Evolutionary conservation across 2,888 invertebrate genomes (phyloP), one percentile per base, ranked within the genome.

Genomic region (Drosophila pegasa): DNA sequence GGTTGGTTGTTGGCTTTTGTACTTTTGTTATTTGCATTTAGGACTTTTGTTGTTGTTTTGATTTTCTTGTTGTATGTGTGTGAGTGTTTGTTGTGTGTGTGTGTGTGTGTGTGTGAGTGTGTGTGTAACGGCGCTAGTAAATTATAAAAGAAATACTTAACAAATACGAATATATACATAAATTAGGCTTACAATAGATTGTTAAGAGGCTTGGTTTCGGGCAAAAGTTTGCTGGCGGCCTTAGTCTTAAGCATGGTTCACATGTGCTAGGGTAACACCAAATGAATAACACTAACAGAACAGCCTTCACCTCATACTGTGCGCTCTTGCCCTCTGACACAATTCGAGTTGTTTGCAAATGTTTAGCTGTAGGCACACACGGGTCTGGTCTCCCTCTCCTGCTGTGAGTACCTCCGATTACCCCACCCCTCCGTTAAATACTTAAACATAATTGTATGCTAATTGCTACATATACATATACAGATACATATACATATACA

Each of bases 1-100:
- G 86, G 86, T 87, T 88, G 87, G 87, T 84, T 87, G 87, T 87
- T 88, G 85, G 88, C 88, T 87, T 86, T 87, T 86, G 78, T 89
- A 84, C 77, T 86, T 88, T 87, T 79, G 74, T 88, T 87, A 75
- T 79, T 86, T 88, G 81, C 81, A 76, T 88, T 74, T 87, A 87
- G 85, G 85, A 85, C 84, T 88, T 87, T 72, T 82, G 85, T 79
- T 71, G 59, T 68, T 41, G 31, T 41, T 54, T 66, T 63, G 18
- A 6, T 22, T 33, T 33, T 33, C 10, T 33, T 8, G 5, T 29
- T 18, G 12, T 18, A 18, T 16, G 9, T 16, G n/a, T 45, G 22
- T 22, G 22, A 41, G 25, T 43, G 25, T 43, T 45, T 45, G 27
- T 43, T 25, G 22, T 16, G 10, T 77, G 55, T 41, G 58, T 63